A percentile compares a stretch with the other conserved stretches of the same genome.
phyloP scores from a whole-genome alignment of 1,140 invertebrate species.

The Cryptotermes secundus region DNA sequence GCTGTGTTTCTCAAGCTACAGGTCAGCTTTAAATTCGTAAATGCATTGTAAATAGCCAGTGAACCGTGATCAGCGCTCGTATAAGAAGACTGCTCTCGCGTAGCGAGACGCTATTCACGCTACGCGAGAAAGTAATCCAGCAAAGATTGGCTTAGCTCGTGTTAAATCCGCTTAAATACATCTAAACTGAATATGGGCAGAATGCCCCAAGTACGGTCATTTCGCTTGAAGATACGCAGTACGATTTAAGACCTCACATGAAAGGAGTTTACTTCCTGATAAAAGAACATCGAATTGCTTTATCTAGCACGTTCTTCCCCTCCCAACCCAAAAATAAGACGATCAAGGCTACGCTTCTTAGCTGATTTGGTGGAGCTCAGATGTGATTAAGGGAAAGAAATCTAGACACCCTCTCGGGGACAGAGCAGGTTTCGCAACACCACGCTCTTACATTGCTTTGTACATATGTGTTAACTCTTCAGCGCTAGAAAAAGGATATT shows the following conservation, averaged over 20 bases:
- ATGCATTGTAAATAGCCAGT: not conserved
- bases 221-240: not conserved
- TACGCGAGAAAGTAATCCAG: not conserved
- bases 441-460: too few relatives aligned
- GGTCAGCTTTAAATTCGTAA: constrained; percentile 6
- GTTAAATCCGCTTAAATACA: not conserved
- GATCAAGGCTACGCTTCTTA: not conserved
- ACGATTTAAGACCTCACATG: not conserved
- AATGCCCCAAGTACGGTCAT: not conserved
- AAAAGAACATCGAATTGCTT: not conserved
- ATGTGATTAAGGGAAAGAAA: too few relatives aligned
- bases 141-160: not conserved
- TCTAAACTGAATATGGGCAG: constrained; percentile 14
- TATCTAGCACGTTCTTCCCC: not conserved
- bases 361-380: too few relatives aligned
- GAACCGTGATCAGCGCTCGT: not conserved
- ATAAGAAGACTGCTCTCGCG: not conserved
- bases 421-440: too few relatives aligned
- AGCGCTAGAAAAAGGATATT: too few relatives aligned
- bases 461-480: too few relatives aligned
- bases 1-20: not conserved
- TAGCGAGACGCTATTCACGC: not conserved
- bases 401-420: too few relatives aligned
- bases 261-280: not conserved
- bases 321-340: not conserved